These are phyloP conservation scores for Watersipora subatra DNA, from an alignment of 1,140 invertebrate species.

Conservation along the genomic window DNA sequence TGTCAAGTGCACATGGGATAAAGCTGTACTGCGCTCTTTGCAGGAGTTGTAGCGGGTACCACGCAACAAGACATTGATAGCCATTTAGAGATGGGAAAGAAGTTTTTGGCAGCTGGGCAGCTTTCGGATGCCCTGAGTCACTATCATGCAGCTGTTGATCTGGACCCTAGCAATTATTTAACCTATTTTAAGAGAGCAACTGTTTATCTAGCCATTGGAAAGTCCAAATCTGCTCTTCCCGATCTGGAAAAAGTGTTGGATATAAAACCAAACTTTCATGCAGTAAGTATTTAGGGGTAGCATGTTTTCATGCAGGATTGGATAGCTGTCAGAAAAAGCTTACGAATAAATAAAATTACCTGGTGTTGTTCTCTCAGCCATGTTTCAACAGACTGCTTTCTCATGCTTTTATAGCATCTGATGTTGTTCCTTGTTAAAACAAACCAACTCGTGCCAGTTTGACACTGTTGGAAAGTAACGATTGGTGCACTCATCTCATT, in stretches of 20 bases:
- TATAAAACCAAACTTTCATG: conserved; percentile 82
- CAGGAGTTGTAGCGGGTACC: conserved; percentile 6
- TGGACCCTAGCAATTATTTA: conserved; percentile 86
- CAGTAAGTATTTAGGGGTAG: conserved; percentile 46
- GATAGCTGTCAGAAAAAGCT: neutral
- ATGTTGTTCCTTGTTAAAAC: too few species aligned
- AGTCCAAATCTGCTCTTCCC: conserved; percentile 81
- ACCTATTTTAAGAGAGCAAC: conserved; percentile 72
- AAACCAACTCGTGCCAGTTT: too few species aligned
- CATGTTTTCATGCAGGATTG: neutral
- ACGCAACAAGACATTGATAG: conserved; percentile 60
- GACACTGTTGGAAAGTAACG: too few species aligned
- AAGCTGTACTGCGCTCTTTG: too few species aligned
- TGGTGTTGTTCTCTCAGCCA: neutral
- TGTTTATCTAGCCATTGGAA: conserved; percentile 87
- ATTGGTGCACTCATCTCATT: conserved; percentile 18
- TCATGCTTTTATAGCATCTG: too few species aligned
- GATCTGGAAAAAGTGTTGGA: conserved; percentile 85
- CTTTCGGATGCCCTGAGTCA: conserved; percentile 89
- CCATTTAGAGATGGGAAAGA: conserved; percentile 81
- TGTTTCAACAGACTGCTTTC: too few species aligned
- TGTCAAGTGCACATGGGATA: too few species aligned
- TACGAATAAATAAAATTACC: neutral
- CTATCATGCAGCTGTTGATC: conserved; percentile 94
- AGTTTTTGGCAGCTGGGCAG: conserved; percentile 77